These are phyloP conservation scores for Sylvia borin DNA, from an alignment of 2,797 vertebrate genomes.

Conservation along the genomic window DNA sequence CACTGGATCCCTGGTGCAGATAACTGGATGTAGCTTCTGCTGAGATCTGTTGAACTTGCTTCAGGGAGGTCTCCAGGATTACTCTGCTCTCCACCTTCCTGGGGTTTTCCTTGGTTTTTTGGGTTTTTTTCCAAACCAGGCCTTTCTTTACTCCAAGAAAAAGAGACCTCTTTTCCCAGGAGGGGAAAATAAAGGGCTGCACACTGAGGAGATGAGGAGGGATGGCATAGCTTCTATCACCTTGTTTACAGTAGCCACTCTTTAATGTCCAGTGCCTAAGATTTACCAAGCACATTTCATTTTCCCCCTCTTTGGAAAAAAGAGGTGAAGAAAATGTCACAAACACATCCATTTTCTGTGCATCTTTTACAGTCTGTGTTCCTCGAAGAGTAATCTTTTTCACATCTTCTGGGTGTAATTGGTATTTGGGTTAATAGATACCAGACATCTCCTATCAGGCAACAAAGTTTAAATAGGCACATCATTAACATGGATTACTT, in stretches of 20 bases:
- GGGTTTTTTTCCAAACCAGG: not conserved
- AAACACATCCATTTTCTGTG: not conserved
- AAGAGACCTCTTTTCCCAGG: not conserved
- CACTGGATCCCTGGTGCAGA: not conserved
- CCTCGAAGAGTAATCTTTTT: not conserved
- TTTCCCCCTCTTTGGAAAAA: not conserved
- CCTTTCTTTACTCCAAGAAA: not conserved
- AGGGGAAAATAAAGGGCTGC: not conserved
- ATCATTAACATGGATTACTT: constrained; percentile 59
- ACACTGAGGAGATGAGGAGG: not conserved
- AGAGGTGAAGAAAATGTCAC: not conserved
- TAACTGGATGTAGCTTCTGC: rapidly evolving
- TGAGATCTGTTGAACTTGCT: not conserved
- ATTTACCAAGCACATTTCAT: not conserved
- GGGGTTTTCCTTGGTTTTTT: not conserved
- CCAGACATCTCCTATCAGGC: constrained; percentile 28
- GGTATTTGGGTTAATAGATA: not conserved
- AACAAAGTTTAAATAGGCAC: constrained; percentile 54
- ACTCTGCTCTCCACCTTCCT: not conserved
- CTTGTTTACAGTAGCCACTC: constrained; percentile 2
- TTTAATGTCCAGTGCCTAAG: not conserved
- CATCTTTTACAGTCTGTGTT: not conserved
- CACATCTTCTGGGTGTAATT: not conserved
- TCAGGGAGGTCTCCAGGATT: not conserved
- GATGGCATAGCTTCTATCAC: not conserved